Percentiles rank a stretch among this genome's conserved stretches.
These are phyloP conservation scores for Brachirus orientalis DNA, from an alignment of 2,113 vertebrate species.

Conservation along the genomic window DNA sequence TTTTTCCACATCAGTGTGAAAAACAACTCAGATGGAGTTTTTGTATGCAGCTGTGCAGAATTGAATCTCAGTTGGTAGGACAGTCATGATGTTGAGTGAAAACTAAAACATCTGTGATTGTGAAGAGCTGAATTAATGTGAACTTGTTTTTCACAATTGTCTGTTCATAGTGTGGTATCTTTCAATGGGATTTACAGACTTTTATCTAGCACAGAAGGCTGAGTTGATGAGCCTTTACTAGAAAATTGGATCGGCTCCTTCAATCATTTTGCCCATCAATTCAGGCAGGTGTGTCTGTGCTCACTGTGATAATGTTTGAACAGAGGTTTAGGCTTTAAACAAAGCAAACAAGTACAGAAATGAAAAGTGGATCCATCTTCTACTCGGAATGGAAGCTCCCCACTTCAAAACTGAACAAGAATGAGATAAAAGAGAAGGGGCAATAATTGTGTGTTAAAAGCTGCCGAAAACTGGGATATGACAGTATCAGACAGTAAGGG, in stretches of 20 bases:
- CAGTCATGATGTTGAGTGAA: neutral
- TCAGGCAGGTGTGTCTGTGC: conserved; percentile 26
- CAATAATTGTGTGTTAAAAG: neutral
- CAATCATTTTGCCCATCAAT: conserved; percentile 65
- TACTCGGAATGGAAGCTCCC: neutral
- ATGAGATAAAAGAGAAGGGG: neutral
- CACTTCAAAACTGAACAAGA: neutral
- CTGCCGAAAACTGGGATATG: neutral
- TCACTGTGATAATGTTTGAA: conserved; percentile 34
- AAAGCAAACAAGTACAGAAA: neutral
- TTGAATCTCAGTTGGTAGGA: neutral
- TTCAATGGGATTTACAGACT: conserved; percentile 35
- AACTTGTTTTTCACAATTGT: conserved; percentile 26
- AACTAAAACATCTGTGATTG: conserved; percentile 17
- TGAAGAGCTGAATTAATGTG: conserved; percentile 17
- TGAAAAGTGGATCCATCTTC: neutral
- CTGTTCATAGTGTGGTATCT: conserved; percentile 1
- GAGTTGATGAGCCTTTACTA: conserved; percentile 63
- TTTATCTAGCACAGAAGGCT: conserved; percentile 51
- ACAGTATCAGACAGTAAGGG: neutral
- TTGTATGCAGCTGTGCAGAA: neutral
- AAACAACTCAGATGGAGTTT: neutral
- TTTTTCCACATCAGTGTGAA: neutral
- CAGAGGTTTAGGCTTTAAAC: conserved; percentile 7
- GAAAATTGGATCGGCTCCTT: conserved; percentile 69